A percentile compares a stretch with the other conserved stretches of the same genome.
Conservation (phyloP, 2,888 invertebrate genomes). For the Megaustenia siamemsis region DNA sequence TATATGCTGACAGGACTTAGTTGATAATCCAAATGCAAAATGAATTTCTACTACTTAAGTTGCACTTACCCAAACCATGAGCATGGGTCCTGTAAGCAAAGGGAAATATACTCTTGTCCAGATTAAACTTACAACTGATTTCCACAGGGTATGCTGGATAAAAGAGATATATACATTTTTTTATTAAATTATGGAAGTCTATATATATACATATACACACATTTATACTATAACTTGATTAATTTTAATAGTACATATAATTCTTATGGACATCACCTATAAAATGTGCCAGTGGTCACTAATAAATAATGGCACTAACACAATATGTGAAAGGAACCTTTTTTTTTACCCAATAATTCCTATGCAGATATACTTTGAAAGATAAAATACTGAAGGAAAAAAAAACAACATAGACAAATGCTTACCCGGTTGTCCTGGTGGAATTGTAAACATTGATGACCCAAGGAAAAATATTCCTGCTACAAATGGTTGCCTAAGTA, state of each 20-base stretch:
- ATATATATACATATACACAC: too few species aligned
- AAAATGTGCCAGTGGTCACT: too few species aligned
- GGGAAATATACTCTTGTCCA: conserved; percentile 79
- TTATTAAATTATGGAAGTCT: too few species aligned
- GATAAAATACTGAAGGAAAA: neutral
- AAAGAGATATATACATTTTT: neutral
- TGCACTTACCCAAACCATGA: conserved; percentile 81
- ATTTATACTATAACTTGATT: too few species aligned
- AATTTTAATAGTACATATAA: too few species aligned
- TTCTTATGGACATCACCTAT: too few species aligned
- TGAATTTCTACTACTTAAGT: neutral
- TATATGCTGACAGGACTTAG: too few species aligned
- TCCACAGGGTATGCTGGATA: conserved; percentile 81
- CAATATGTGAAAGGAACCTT: too few species aligned
- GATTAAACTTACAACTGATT: conserved; percentile 81
- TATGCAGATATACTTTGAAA: too few species aligned
- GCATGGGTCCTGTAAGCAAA: conserved; percentile 84
- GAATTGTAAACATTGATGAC: conserved; percentile 64
- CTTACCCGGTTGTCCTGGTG: conserved; percentile 69
- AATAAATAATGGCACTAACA: too few species aligned
- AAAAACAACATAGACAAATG: neutral
- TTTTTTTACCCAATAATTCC: too few species aligned
- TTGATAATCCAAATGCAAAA: neutral
- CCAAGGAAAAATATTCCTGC: conserved; percentile 59
- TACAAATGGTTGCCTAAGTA: conserved; percentile 54